Percentiles rank a stretch among this genome's conserved stretches.
Evolutionary conservation across 2,113 vertebrate species (phyloP).

Genomic region (Rhea pennata): DNA sequence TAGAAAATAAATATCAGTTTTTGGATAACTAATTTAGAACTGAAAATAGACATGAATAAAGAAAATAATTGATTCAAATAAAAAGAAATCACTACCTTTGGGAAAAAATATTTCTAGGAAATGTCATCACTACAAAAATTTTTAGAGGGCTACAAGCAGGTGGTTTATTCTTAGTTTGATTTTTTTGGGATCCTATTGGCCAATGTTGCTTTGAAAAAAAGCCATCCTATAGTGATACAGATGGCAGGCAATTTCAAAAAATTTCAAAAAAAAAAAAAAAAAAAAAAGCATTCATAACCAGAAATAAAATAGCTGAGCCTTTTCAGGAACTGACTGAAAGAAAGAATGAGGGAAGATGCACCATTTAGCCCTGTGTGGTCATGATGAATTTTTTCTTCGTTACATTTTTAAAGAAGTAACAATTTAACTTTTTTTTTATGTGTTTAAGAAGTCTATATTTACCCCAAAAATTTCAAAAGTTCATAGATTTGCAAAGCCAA

Average conservation of each 20-base stretch:
- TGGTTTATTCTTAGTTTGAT: neutral
- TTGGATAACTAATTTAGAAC: neutral
- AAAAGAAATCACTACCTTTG: neutral
- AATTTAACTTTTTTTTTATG: neutral
- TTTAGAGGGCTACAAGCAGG: neutral
- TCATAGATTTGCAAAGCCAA: too few species aligned
- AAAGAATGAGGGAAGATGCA: neutral
- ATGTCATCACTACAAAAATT: neutral
- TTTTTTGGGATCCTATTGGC: neutral
- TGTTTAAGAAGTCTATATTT: too few species aligned
- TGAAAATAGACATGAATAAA: neutral
- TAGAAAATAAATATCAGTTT: neutral
- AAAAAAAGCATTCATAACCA: neutral
- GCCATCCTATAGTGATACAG: neutral
- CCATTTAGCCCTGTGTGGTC: neutral
- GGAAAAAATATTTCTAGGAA: neutral
- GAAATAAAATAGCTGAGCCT: neutral
- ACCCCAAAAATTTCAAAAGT: too few species aligned
- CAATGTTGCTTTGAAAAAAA: neutral
- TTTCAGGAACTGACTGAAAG: neutral
- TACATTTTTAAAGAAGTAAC: neutral
- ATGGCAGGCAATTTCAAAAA: neutral
- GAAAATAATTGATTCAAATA: neutral
- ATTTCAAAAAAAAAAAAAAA: neutral
- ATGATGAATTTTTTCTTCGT: neutral